A percentile compares a stretch with the other conserved stretches of the same genome.
phyloP scores from a whole-genome alignment of 2,113 vertebrate species.

The Percopsis transmontana region DNA sequence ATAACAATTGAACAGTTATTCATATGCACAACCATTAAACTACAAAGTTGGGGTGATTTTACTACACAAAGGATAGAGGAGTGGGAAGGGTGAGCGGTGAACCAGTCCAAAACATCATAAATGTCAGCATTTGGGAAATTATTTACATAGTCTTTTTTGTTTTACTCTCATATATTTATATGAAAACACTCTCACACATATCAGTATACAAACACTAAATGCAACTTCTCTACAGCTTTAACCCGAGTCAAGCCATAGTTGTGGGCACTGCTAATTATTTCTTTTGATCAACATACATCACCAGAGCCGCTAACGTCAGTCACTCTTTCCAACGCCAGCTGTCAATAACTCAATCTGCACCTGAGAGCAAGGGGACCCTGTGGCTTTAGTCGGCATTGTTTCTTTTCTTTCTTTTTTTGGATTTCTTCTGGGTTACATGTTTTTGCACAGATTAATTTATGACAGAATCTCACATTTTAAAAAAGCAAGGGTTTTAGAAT shows the following conservation, averaged over 20 bases:
- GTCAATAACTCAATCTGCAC: slow-evolving; percentile 70
- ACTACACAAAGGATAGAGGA: slow-evolving; percentile 78
- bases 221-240: slow-evolving; percentile 63
- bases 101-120: slow-evolving; percentile 78
- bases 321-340: slow-evolving; percentile 48
- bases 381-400: slow-evolving; percentile 55
- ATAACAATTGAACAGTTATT: slow-evolving; percentile 77
- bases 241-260: slow-evolving; percentile 57
- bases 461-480: slow-evolving; percentile 44
- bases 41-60: slow-evolving; percentile 78
- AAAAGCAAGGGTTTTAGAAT: slow-evolving; percentile 61
- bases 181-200: slow-evolving; percentile 74
- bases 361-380: slow-evolving; percentile 77
- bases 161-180: slow-evolving; percentile 74
- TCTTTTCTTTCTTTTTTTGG: slow-evolving; percentile 35
- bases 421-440: slow-evolving; percentile 51
- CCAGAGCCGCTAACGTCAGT: slow-evolving; percentile 66
- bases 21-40: slow-evolving; percentile 82
- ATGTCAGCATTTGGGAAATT: slow-evolving; percentile 74
- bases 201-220: slow-evolving; percentile 72
- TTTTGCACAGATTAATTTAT: slow-evolving; percentile 62
- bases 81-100: slow-evolving; percentile 73
- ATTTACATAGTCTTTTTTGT: slow-evolving; percentile 73
- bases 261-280: slow-evolving; percentile 62
- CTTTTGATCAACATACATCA: slow-evolving; percentile 58